Conservation (phyloP, 1,140 invertebrate species). For the Conus betulinus region DNA sequence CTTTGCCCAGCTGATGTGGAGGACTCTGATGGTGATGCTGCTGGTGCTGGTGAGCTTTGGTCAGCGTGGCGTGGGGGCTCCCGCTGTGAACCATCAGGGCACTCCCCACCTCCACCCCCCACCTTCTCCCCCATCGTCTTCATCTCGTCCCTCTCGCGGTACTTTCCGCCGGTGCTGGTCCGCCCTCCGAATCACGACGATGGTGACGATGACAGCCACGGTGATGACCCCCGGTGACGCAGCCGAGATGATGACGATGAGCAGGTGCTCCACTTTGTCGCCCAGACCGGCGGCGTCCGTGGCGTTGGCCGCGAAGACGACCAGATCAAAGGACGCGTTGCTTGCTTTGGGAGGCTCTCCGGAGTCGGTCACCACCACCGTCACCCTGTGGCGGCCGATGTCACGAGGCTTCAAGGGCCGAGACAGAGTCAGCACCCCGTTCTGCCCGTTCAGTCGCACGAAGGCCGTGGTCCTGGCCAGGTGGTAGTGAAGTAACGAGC, state of each 20-base stretch:
- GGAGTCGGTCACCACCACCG: constrained; percentile 45
- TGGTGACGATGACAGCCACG: constrained; percentile 53
- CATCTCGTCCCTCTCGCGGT: constrained; percentile 6
- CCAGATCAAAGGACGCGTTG: constrained; percentile 44
- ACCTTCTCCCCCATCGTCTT: constrained; percentile 23
- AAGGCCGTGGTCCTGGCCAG: constrained; percentile 20
- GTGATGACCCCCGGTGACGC: constrained; percentile 47
- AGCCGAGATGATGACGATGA: constrained; percentile 53
- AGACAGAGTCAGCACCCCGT: constrained; percentile 32
- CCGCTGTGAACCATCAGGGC: constrained; percentile 45
- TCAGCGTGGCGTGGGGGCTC: constrained; percentile 16
- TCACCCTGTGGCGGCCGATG: constrained; percentile 40
- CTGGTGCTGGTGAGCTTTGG: constrained; percentile 4
- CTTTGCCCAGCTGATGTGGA: neutral
- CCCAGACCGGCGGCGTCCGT: constrained; percentile 27
- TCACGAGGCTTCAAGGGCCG: constrained; percentile 36
- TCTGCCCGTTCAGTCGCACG: constrained; percentile 25
- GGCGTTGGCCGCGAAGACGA: constrained; percentile 45
- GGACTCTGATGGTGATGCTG: constrained; percentile 8
- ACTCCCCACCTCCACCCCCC: constrained; percentile 2
- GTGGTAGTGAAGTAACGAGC: neutral
- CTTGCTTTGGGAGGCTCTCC: constrained; percentile 28
- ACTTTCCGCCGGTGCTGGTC: constrained; percentile 42
- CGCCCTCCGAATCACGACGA: constrained; percentile 41
- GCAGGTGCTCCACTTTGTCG: constrained; percentile 41